A percentile compares a stretch with the other conserved stretches of the same genome.
Conservation (phyloP, 2,113 vertebrate species). For the Isurus oxyrinchus region DNA sequence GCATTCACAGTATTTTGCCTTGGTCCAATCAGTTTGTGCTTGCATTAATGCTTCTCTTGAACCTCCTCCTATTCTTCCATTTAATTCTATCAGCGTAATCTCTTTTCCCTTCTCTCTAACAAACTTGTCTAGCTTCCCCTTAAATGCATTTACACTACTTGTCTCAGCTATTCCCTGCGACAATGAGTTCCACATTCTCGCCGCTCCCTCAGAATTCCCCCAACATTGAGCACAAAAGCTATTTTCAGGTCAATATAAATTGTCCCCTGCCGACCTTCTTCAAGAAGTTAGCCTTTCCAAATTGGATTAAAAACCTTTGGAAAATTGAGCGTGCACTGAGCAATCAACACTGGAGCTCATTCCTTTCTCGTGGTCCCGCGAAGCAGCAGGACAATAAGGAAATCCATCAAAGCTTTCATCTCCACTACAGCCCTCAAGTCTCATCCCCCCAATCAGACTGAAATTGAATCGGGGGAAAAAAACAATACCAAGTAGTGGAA, state of each 20-base stretch:
- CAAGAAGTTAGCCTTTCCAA: background rate
- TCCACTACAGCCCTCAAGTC: background rate
- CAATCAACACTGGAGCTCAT: background rate
- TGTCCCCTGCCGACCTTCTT: background rate
- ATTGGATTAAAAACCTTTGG: conserved; percentile 2
- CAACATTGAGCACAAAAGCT: background rate
- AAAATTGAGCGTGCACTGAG: background rate
- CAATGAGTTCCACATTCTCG: background rate
- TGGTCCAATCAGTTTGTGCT: background rate
- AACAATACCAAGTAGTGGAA: background rate
- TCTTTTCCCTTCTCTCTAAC: background rate
- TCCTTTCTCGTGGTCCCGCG: background rate
- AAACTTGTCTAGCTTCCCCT: background rate
- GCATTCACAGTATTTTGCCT: too few relatives aligned
- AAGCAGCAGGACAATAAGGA: background rate
- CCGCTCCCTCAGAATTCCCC: background rate
- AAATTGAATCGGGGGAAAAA: background rate
- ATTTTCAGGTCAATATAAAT: background rate
- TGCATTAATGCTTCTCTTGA: background rate
- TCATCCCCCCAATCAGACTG: background rate
- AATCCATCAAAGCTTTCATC: background rate
- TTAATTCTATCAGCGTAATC: background rate
- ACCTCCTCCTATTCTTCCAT: background rate
- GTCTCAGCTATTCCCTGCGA: background rate
- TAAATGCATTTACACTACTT: background rate